Percentiles rank a stretch among this genome's conserved stretches.
These are phyloP conservation scores for Chlorospingus semifuscus DNA, from an alignment of 2,797 vertebrate genomes.

Conservation along the genomic window DNA sequence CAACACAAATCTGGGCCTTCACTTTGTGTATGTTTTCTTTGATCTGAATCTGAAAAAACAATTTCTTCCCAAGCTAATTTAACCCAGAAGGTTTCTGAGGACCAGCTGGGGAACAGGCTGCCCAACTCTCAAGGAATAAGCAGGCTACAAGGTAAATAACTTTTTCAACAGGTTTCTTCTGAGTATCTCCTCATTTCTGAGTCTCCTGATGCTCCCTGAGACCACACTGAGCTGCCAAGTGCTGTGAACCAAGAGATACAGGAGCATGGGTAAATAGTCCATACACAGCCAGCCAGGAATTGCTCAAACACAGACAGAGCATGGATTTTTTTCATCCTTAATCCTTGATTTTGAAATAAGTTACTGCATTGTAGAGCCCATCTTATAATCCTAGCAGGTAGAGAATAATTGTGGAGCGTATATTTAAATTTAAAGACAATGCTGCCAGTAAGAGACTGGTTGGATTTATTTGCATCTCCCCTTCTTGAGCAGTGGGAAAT, in stretches of 20 bases:
- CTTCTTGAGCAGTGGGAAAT: constrained; percentile 5
- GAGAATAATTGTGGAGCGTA: neutral
- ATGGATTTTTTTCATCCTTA: neutral
- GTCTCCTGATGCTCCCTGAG: neutral
- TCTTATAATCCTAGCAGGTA: neutral
- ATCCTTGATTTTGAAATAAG: neutral
- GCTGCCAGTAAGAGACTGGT: neutral
- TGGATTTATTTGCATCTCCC: neutral
- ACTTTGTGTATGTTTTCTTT: neutral
- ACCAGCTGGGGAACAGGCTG: neutral
- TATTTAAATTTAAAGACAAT: neutral
- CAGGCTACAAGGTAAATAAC: neutral
- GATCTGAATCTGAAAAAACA: neutral
- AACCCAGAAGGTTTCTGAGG: neutral
- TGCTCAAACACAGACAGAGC: neutral
- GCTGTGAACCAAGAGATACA: neutral
- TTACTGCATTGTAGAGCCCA: neutral
- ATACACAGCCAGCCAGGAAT: neutral
- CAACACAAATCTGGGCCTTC: neutral
- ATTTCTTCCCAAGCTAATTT: neutral
- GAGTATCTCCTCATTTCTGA: neutral
- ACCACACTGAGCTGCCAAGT: neutral
- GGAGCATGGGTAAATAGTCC: neutral
- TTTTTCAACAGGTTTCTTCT: neutral
- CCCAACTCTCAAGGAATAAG: neutral